These are phyloP conservation scores for Nomada ruficornis DNA, from an alignment of 2,888 invertebrate species.

Conservation along the genomic window DNA sequence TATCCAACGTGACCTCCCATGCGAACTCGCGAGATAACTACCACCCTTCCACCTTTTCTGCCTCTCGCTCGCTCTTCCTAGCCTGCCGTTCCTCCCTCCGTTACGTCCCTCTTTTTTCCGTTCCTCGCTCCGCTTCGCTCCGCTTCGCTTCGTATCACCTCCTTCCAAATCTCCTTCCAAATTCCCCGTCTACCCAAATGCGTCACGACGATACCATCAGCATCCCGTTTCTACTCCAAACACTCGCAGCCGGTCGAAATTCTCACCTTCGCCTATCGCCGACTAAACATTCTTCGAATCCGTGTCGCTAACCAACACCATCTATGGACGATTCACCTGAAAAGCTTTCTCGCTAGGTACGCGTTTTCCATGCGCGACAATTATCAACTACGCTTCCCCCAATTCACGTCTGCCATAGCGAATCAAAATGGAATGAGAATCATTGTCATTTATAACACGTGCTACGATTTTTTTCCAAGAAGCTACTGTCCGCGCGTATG, in stretches of 20 bases:
- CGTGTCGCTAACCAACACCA: too few species aligned
- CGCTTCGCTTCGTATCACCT: background rate
- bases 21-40: slow-evolving; percentile 79
- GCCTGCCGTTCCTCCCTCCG: slow-evolving; percentile 1
- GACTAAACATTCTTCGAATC: too few species aligned
- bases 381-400: too few species aligned
- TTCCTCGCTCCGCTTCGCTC: background rate
- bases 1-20: slow-evolving; percentile 80
- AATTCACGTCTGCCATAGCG: too few species aligned
- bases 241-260: too few species aligned
- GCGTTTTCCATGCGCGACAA: too few species aligned
- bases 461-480: slow-evolving; percentile 64
- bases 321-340: too few species aligned
- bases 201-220: slow-evolving; percentile 21
- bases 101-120: slow-evolving; percentile 7
- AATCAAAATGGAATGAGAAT: too few species aligned
- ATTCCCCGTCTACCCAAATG: background rate
- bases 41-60: slow-evolving; percentile 64
- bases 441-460: background rate
- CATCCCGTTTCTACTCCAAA: background rate
- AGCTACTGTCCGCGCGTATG: slow-evolving; percentile 47
- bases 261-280: too few species aligned
- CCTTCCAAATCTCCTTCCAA: background rate
- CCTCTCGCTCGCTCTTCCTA: slow-evolving; percentile 17
- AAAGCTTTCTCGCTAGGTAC: too few species aligned